phyloP scores from a whole-genome alignment of 1,140 invertebrate genomes.

The Sogatella furcifera region DNA sequence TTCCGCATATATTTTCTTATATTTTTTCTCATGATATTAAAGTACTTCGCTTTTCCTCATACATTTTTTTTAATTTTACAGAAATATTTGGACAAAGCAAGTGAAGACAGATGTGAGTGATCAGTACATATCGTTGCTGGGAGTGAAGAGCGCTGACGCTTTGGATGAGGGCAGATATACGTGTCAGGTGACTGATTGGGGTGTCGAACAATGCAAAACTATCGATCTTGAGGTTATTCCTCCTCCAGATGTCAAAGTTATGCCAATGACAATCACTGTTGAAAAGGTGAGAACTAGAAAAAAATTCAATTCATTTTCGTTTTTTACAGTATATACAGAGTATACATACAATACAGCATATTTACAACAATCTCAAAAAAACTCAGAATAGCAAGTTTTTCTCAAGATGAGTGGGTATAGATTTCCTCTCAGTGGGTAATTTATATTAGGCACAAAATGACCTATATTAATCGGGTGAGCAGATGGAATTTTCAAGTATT shows the following conservation, averaged over 20 bases:
- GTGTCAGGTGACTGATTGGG: constrained; percentile 58
- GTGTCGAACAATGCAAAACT: constrained; percentile 59
- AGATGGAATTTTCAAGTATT: no score
- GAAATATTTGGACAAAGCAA: constrained; percentile 35
- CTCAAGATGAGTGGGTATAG: no score
- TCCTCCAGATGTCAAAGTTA: constrained; percentile 54
- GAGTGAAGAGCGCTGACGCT: constrained; percentile 45
- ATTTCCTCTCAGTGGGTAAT: no score
- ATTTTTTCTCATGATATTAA: no score
- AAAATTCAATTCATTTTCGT: no score
- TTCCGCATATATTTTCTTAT: no score
- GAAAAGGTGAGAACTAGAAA: constrained; percentile 42
- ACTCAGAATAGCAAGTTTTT: no score
- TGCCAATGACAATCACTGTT: constrained; percentile 60
- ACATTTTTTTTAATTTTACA: constrained; percentile 17
- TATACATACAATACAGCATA: no score
- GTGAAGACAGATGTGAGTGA: constrained; percentile 49
- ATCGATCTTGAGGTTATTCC: constrained; percentile 50
- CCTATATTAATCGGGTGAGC: no score
- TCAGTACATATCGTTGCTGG: constrained; percentile 53
- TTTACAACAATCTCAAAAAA: no score
- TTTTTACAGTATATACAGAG: no score
- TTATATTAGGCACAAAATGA: no score
- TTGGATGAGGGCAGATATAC: constrained; percentile 61
- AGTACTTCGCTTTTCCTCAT: background rate